phyloP scores from a whole-genome alignment of 2,888 invertebrate genomes.

The Pogonocherus hispidulus region DNA sequence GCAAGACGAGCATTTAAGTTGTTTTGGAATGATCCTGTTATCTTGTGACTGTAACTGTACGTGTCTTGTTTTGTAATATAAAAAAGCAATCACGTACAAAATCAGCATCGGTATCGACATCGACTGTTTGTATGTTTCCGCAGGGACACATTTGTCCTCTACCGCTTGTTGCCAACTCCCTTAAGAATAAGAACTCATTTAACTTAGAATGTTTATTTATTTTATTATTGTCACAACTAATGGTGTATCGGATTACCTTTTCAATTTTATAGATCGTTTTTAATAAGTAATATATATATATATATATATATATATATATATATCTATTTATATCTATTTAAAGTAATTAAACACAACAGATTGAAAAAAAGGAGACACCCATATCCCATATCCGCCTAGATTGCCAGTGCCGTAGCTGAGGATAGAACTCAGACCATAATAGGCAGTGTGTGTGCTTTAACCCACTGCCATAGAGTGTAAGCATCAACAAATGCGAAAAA shows the following conservation, averaged over 20 bases:
- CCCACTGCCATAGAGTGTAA: no score
- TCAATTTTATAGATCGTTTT: constrained; percentile 44
- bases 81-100: constrained; percentile 70
- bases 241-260: constrained; percentile 64
- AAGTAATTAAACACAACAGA: no score
- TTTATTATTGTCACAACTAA: constrained; percentile 68
- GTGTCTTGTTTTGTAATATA: constrained; percentile 69
- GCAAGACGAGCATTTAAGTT: constrained; percentile 67
- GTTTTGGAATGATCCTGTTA: constrained; percentile 68
- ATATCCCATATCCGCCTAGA: no score
- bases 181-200: constrained; percentile 69
- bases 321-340: no score
- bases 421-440: no score
- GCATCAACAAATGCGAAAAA: no score
- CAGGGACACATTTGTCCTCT: constrained; percentile 68
- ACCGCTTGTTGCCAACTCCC: constrained; percentile 64
- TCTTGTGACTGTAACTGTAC: constrained; percentile 68
- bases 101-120: constrained; percentile 67
- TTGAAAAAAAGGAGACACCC: no score
- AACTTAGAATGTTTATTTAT: constrained; percentile 70
- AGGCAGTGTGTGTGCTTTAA: no score
- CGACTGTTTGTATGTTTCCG: constrained; percentile 69
- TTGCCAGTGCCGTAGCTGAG: no score
- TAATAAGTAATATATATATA: constrained; percentile 6
- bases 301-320: no score